A percentile compares a stretch with the other conserved stretches of the same genome.
Evolutionary conservation across 2,888 invertebrate genomes (phyloP).

Genomic region (Papilio demoleus): DNA sequence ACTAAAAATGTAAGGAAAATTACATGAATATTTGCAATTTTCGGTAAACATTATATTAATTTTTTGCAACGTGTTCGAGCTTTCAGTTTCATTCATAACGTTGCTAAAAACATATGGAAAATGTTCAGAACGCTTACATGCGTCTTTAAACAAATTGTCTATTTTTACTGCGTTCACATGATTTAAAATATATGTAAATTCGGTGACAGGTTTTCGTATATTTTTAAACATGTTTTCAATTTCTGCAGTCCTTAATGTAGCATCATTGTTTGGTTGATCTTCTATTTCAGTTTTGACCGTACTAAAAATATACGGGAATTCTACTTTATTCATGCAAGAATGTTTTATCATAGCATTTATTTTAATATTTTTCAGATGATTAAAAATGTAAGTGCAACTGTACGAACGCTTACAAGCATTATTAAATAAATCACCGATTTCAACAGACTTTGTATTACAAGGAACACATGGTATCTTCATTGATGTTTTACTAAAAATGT

Average conservation of each 20-base stretch:
- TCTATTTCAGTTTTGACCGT: conserved; percentile 15
- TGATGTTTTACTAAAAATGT: conserved; percentile 24
- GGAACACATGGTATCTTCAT: conserved; percentile 4
- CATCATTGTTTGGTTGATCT: background rate
- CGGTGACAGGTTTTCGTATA: conserved; percentile 19
- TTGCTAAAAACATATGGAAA: conserved; percentile 31
- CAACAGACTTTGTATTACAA: conserved; percentile 8
- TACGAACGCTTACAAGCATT: conserved; percentile 30
- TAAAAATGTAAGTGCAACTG: conserved; percentile 35
- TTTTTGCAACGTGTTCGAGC: background rate
- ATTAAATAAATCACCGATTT: conserved; percentile 31
- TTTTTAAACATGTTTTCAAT: conserved; percentile 38
- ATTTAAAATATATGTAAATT: conserved; percentile 29
- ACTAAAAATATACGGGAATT: conserved; percentile 34
- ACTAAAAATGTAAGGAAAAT: conserved; percentile 29
- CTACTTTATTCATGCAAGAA: conserved; percentile 22
- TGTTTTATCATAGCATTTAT: conserved; percentile 32
- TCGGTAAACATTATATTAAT: conserved; percentile 16
- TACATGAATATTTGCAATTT: conserved; percentile 15
- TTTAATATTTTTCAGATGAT: conserved; percentile 23
- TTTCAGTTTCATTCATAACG: background rate
- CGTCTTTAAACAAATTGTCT: conserved; percentile 23
- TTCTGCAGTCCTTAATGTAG: conserved; percentile 12
- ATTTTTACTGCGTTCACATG: conserved; percentile 31
- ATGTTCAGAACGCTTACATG: conserved; percentile 11